Conservation (phyloP, 2,888 invertebrate genomes). For the Phymatocera aterrima region DNA sequence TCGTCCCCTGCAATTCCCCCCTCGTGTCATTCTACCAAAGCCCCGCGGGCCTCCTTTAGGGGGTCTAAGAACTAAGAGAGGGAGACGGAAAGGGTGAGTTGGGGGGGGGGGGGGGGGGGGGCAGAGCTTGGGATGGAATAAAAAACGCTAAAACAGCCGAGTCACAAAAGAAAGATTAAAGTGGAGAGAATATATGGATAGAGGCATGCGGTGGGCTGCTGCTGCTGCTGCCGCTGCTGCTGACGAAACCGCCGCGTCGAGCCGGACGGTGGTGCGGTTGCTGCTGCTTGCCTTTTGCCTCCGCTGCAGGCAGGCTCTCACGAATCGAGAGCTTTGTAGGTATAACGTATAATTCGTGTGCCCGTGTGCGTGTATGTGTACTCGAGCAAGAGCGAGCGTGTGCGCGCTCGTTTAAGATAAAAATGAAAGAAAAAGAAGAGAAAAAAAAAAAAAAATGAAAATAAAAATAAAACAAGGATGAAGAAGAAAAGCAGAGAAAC, state of each 20-base stretch:
- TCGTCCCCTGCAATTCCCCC: neutral
- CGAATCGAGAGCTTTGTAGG: conserved; percentile 34
- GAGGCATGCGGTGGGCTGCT: conserved; percentile 63
- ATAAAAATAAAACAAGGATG: conserved; percentile 46
- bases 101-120: conserved; percentile 49
- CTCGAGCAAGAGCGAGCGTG: conserved; percentile 37
- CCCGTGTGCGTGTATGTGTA: conserved; percentile 7
- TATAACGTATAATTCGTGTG: neutral
- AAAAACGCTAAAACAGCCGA: conserved; percentile 71
- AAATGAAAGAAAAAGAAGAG: conserved; percentile 43
- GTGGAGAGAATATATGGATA: conserved; percentile 64
- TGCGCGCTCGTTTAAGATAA: conserved; percentile 41
- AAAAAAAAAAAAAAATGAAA: conserved; percentile 38
- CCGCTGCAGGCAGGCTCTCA: conserved; percentile 45
- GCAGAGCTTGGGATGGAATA: conserved; percentile 63
- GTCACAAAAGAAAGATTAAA: conserved; percentile 72
- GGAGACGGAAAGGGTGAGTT: conserved; percentile 43
- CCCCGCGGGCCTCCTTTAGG: conserved; percentile 42
- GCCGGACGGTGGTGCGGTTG: neutral
- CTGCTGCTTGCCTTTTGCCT: conserved; percentile 16
- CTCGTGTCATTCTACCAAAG: conserved; percentile 46
- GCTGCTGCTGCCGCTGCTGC: conserved; percentile 44
- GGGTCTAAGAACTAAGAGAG: conserved; percentile 38
- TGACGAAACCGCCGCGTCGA: neutral
- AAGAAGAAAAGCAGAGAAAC: conserved; percentile 54